Base-by-base conservation (phyloP, 1,140 invertebrate genomes). In the Zelostemma sp. region DNA sequence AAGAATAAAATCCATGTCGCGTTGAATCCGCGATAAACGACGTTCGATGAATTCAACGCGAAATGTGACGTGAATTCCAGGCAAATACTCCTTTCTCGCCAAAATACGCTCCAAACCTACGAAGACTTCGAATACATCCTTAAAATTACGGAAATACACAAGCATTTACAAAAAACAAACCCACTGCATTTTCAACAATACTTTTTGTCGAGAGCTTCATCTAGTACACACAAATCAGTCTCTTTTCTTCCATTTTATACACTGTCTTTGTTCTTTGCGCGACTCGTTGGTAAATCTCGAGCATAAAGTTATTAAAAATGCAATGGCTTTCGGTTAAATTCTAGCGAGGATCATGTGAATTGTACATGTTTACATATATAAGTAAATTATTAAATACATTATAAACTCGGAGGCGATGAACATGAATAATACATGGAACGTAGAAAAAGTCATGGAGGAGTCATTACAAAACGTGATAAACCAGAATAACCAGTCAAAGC, bases 131-230 rank as follows among this genome's bases (percentile, higher is more conserved):
- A 77, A 78, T 78, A 77, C 43, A 67, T 55, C 40, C 78, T 81
- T 83, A 83, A 67, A 72, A 62, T 66, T 81, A 80, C 73, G 73
- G 72, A 75, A 79, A 84, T 83, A 86, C 81, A 85, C 80, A 86
- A 85, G 84, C 84, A 86, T 84, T 86, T 85, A 85, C 83, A 86
- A 85, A 85, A 84, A 77, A 46, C 4, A 46, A 67, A 83, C 83
- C 84, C 3, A 6, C 11, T 85, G 85, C 84, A 86, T 84, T 82
- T 80, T 83, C 79, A 81, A 84, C 77, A 77, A 74, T 75, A 68
- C 59, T 68, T 68, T 64, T 35, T 75, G 80, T 74, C 75, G 71
- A 68, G 82, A 83, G 79, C 80, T 76, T 74, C 76, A 72, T 76
- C 75, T 41, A 70, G 55, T 46, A 47, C 67, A 76, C 31, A 71